These are phyloP conservation scores for Palloptera scutellata DNA, from an alignment of 2,888 invertebrate genomes.

Conservation along the genomic window DNA sequence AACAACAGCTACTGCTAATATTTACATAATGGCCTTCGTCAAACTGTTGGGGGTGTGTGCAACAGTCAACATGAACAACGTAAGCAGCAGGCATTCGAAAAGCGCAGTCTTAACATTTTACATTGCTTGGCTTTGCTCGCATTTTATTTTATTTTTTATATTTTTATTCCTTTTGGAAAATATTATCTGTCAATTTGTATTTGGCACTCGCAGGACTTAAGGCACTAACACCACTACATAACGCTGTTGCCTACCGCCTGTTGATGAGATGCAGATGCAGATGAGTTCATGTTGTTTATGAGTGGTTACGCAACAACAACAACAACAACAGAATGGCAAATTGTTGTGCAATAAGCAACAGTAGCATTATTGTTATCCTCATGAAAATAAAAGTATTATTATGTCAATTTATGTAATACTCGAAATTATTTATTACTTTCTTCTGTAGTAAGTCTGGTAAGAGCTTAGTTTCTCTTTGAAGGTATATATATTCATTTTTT, in stretches of 20 bases:
- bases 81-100: conserved; percentile 17
- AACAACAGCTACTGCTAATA: conserved; percentile 36
- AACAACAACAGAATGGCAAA: conserved; percentile 5
- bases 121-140: not conserved
- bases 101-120: conserved; percentile 22
- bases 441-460: no score
- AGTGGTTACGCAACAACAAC: not conserved
- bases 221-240: not conserved
- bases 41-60: conserved; percentile 38
- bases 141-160: not conserved
- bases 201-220: conserved; percentile 44
- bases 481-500: no score
- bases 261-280: conserved; percentile 5
- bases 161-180: conserved; percentile 41
- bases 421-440: no score
- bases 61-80: conserved; percentile 17
- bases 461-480: no score
- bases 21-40: conserved; percentile 59
- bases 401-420: no score
- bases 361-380: no score
- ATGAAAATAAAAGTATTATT: no score
- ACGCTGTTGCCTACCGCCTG: not conserved
- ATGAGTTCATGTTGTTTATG: conserved; percentile 8
- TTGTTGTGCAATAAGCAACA: conserved; percentile 13
- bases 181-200: conserved; percentile 60